phyloP scores from a whole-genome alignment of 2,888 invertebrate genomes.

The Chouioia cunea region DNA sequence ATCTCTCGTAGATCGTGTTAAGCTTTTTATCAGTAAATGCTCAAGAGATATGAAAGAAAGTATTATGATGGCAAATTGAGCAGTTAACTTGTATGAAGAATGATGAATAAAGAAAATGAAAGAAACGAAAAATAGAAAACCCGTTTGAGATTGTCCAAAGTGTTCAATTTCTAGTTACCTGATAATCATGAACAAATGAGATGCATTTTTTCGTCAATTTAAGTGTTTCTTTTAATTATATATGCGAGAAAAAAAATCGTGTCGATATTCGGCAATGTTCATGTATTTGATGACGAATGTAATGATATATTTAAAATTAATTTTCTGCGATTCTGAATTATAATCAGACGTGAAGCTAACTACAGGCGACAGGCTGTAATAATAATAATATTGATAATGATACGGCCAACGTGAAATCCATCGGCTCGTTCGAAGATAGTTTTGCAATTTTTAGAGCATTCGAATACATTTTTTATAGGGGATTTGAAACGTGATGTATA shows the following conservation, averaged over 20 bases:
- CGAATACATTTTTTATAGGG: too few species aligned
- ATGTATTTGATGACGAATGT: background rate
- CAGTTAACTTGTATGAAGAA: too few species aligned
- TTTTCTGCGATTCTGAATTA: slow-evolving; percentile 16
- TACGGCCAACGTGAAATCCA: slow-evolving; percentile 48
- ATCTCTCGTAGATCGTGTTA: slow-evolving; percentile 48
- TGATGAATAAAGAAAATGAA: too few species aligned
- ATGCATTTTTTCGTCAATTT: background rate
- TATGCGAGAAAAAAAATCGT: slow-evolving; percentile 3
- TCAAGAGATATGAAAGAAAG: slow-evolving; percentile 14
- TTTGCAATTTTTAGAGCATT: slow-evolving; percentile 3
- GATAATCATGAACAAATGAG: too few species aligned
- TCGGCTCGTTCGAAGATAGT: slow-evolving; percentile 55
- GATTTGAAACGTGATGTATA: background rate
- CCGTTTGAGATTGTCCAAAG: too few species aligned
- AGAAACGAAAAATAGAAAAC: too few species aligned
- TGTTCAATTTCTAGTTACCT: too few species aligned
- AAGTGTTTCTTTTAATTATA: background rate
- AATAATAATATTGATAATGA: slow-evolving; percentile 25
- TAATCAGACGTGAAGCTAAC: slow-evolving; percentile 66
- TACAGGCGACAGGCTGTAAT: slow-evolving; percentile 76
- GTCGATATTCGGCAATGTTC: background rate
- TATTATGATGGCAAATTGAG: slow-evolving; percentile 2
- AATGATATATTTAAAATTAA: background rate
- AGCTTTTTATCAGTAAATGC: slow-evolving; percentile 17